Percentiles rank a stretch among this genome's conserved stretches.
phyloP scores from a whole-genome alignment of 2,888 invertebrate species.

The Orchesellides sinensis region DNA sequence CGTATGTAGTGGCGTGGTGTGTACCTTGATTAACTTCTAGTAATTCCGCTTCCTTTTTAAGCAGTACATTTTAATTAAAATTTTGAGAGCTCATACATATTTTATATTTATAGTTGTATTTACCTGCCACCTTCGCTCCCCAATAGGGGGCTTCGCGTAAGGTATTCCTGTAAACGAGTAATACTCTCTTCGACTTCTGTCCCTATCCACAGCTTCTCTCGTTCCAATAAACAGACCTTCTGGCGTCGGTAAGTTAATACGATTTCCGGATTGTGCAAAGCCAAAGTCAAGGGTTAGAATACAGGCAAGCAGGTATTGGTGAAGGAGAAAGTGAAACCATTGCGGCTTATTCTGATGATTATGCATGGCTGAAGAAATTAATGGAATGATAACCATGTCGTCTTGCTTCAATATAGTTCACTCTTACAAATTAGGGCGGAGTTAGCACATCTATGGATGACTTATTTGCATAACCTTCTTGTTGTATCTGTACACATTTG shows the following conservation, averaged over 20 bases:
- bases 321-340: no score
- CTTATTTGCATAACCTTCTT: no score
- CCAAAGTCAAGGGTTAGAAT: background rate
- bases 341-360: background rate
- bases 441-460: no score
- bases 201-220: slow-evolving; percentile 52
- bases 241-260: slow-evolving; percentile 46
- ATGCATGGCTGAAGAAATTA: background rate
- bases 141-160: slow-evolving; percentile 75
- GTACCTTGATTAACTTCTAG: slow-evolving; percentile 56
- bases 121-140: slow-evolving; percentile 74
- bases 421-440: no score
- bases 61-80: background rate
- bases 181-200: slow-evolving; percentile 51
- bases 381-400: slow-evolving; percentile 19
- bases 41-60: slow-evolving; percentile 55
- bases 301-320: background rate
- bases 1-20: slow-evolving; percentile 71
- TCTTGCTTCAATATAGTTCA: no score
- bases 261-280: slow-evolving; percentile 32
- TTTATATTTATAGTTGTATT: slow-evolving; percentile 8
- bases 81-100: slow-evolving; percentile 68
- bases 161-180: slow-evolving; percentile 75
- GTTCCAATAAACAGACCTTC: slow-evolving; percentile 63
- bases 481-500: no score